These are phyloP conservation scores for Lordiphosa collinella DNA, from an alignment of 1,140 invertebrate species.

Conservation along the genomic window DNA sequence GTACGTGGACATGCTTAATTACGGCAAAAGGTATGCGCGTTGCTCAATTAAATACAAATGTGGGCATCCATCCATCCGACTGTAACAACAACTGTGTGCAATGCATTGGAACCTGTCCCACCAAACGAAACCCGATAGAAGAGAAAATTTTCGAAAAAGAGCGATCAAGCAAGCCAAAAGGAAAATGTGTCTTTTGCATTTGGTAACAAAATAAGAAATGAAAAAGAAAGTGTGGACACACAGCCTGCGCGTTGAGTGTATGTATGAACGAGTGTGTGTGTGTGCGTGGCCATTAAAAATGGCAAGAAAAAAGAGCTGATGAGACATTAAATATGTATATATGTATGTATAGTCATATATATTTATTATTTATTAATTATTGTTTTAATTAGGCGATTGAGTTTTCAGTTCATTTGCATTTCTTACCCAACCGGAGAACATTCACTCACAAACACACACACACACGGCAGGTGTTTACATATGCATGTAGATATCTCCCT, in stretches of 20 bases:
- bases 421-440: background rate
- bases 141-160: constrained; percentile 27
- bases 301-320: constrained; percentile 48
- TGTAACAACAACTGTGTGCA: constrained; percentile 12
- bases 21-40: constrained; percentile 41
- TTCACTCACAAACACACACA: background rate
- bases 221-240: constrained; percentile 68
- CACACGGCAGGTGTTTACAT: background rate
- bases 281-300: constrained; percentile 59
- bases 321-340: constrained; percentile 10
- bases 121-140: constrained; percentile 28
- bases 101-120: constrained; percentile 20
- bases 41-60: constrained; percentile 70
- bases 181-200: constrained; percentile 47
- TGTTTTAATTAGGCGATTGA: constrained; percentile 47
- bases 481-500: background rate
- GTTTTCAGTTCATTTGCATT: constrained; percentile 53
- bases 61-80: constrained; percentile 52
- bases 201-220: constrained; percentile 40
- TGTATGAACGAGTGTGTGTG: constrained; percentile 18
- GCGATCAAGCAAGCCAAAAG: constrained; percentile 10
- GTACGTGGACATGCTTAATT: constrained; percentile 42
- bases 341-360: constrained; percentile 16
- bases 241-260: constrained; percentile 18
- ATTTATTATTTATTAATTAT: constrained; percentile 59